Evolutionary conservation across 2,113 vertebrate species (phyloP).

Genomic region (Eidolon helvum): DNA sequence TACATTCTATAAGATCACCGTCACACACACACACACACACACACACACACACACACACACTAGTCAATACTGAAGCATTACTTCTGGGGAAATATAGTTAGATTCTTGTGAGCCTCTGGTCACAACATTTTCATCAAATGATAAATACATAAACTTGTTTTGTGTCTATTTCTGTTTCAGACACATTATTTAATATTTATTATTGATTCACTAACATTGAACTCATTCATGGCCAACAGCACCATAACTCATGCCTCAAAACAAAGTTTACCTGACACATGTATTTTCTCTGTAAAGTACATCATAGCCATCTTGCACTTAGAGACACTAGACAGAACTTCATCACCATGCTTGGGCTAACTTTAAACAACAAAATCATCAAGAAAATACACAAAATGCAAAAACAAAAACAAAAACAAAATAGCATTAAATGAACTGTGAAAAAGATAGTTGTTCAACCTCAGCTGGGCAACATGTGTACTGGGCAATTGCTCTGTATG

Average conservation of each 20-base stretch:
- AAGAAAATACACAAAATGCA: not conserved
- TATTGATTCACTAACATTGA: not conserved
- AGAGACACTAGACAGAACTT: not conserved
- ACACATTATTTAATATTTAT: not conserved
- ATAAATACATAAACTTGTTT: not conserved
- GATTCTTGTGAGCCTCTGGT: not conserved
- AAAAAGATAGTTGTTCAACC: not conserved
- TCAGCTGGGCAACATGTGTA: not conserved
- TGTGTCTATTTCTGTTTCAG: not conserved
- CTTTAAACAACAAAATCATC: not conserved
- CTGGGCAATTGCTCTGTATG: fast-evolving
- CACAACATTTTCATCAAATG: not conserved
- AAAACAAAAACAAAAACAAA: not conserved
- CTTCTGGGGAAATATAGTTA: not conserved
- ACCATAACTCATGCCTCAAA: not conserved
- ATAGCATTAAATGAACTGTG: not conserved
- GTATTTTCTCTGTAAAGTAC: not conserved
- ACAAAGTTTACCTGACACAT: not conserved
- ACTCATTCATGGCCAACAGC: not conserved
- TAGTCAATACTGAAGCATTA: not conserved
- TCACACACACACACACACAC: not conserved
- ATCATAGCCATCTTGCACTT: not conserved
- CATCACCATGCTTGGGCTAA: not conserved
- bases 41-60: not conserved
- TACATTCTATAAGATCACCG: not conserved